A percentile compares a stretch with the other conserved stretches of the same genome.
phyloP scores from a whole-genome alignment of 1,140 invertebrate species.

The Atta texana region DNA sequence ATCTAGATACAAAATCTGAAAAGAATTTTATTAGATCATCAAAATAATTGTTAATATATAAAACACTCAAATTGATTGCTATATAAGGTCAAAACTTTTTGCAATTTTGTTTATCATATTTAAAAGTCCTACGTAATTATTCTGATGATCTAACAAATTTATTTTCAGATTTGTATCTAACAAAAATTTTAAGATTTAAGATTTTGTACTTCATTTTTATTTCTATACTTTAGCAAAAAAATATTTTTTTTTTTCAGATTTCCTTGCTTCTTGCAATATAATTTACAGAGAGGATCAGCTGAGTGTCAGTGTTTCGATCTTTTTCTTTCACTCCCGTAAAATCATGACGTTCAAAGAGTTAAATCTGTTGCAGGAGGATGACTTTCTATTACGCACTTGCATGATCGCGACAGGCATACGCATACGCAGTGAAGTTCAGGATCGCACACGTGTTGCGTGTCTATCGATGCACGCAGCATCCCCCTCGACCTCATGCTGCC shows the following conservation, averaged over 20 bases:
- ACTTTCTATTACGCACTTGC: conserved; percentile 10
- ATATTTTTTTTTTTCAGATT: background rate
- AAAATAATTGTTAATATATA: too few relatives aligned
- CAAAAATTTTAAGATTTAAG: too few relatives aligned
- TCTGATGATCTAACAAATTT: too few relatives aligned
- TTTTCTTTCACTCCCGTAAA: background rate
- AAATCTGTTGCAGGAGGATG: background rate
- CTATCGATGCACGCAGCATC: conserved; percentile 46
- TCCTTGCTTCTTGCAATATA: background rate
- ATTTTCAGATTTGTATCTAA: too few relatives aligned
- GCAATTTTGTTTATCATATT: too few relatives aligned
- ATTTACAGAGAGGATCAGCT: background rate
- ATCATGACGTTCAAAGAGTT: background rate
- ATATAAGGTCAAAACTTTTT: too few relatives aligned
- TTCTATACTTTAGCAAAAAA: too few relatives aligned
- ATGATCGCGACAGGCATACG: conserved; percentile 20
- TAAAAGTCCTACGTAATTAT: too few relatives aligned
- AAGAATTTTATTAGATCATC: too few relatives aligned
- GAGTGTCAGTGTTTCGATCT: background rate
- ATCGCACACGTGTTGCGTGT: conserved; percentile 57
- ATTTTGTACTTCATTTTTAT: too few relatives aligned
- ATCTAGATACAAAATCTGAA: too few relatives aligned
- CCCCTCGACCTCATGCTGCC: conserved; percentile 6
- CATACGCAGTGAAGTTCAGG: background rate
- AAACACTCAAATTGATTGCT: too few relatives aligned